Percentiles rank a stretch among this genome's conserved stretches.
Evolutionary conservation across 2,797 vertebrate species (phyloP).

Genomic region (Caiman crocodilus): DNA sequence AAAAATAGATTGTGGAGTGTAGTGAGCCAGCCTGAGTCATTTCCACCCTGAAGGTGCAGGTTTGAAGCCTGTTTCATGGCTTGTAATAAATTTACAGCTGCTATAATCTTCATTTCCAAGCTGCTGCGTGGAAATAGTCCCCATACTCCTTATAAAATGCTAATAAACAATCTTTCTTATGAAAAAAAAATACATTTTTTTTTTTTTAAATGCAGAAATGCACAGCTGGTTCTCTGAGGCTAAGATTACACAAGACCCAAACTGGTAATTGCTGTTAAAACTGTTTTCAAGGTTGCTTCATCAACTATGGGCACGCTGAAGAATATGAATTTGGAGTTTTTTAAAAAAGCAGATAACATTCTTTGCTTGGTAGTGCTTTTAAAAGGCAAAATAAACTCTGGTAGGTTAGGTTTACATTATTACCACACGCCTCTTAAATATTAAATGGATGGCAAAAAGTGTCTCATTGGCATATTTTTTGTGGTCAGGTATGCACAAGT

Average conservation of each 20-base stretch:
- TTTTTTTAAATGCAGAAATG: conserved; percentile 29
- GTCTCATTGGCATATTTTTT: background rate
- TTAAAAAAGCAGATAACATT: background rate
- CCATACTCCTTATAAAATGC: conserved; percentile 69
- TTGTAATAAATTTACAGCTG: conserved; percentile 85
- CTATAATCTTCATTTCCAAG: conserved; percentile 83
- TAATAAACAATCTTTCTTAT: conserved; percentile 74
- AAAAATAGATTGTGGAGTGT: conserved; percentile 81
- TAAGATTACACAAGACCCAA: conserved; percentile 26
- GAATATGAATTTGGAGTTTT: background rate
- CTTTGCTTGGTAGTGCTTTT: background rate
- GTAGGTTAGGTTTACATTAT: background rate
- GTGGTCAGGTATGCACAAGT: background rate
- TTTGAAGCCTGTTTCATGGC: conserved; percentile 84
- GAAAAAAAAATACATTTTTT: background rate
- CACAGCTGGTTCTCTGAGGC: conserved; percentile 59
- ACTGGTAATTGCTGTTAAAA: conserved; percentile 54
- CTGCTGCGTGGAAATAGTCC: conserved; percentile 70
- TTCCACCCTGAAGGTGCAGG: conserved; percentile 81
- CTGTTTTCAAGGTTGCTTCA: conserved; percentile 44
- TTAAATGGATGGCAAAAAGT: background rate
- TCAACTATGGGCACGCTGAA: background rate
- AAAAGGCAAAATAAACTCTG: background rate
- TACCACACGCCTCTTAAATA: background rate
- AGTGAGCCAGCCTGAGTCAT: conserved; percentile 80